phyloP scores from a whole-genome alignment of 2,113 vertebrate species.

The Dromaius novaehollandiae region DNA sequence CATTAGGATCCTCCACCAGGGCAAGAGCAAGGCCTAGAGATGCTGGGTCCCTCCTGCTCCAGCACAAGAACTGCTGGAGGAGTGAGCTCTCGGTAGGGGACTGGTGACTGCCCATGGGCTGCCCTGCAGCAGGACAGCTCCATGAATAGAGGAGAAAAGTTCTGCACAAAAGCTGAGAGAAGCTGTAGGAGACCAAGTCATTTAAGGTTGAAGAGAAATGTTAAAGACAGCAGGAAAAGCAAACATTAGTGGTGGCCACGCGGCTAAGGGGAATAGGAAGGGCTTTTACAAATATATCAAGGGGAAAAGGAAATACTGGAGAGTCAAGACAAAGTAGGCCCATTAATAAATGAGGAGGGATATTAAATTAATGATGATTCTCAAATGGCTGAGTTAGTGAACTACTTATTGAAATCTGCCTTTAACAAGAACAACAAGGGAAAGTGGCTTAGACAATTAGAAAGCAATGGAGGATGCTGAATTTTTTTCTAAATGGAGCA shows the following conservation, averaged over 20 bases:
- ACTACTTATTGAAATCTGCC: constrained; percentile 68
- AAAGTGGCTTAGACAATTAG: constrained; percentile 49
- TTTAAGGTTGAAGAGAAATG: constrained; percentile 47
- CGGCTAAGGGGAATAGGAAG: constrained; percentile 57
- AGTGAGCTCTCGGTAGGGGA: not conserved
- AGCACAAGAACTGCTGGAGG: not conserved
- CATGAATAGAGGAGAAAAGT: not conserved
- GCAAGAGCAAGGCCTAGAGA: not conserved
- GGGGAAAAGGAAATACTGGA: constrained; percentile 72
- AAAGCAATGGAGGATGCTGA: not conserved
- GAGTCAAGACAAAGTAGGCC: constrained; percentile 70
- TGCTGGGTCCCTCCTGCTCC: not conserved
- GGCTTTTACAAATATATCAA: constrained; percentile 75
- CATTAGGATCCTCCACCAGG: not conserved
- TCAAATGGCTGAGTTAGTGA: constrained; percentile 73
- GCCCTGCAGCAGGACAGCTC: not conserved
- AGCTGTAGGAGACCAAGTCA: not conserved
- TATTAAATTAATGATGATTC: constrained; percentile 77
- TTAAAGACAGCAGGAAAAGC: constrained; percentile 61
- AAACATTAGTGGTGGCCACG: constrained; percentile 61
- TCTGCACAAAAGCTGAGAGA: not conserved
- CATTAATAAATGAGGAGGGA: constrained; percentile 77
- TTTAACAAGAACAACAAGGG: constrained; percentile 63
- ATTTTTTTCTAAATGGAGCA: not conserved
- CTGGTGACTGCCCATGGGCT: accelerated